Evolutionary conservation across 2,113 vertebrate species (phyloP).

Genomic region (Entelurus aequoreus): DNA sequence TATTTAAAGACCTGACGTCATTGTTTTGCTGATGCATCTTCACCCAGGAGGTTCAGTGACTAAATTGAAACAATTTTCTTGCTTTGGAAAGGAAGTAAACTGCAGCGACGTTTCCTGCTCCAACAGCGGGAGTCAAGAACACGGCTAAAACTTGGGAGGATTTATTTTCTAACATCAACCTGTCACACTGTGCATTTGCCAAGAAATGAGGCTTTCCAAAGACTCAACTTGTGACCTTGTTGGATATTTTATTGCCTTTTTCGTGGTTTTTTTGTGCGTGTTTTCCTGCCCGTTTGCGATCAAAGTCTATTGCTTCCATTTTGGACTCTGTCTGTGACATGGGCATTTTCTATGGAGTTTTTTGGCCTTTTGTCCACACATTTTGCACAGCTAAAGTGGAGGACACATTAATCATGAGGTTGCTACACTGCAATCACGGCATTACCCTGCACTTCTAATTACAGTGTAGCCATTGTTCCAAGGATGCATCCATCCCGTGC

Average conservation of each 20-base stretch:
- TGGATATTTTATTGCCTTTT: slow-evolving; percentile 4
- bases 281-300: not conserved
- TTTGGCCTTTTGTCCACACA: no score
- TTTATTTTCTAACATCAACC: slow-evolving; percentile 13
- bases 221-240: not conserved
- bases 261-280: slow-evolving; percentile 6
- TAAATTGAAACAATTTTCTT: not conserved
- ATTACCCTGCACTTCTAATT: slow-evolving; percentile 46
- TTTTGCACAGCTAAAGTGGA: slow-evolving; percentile 1
- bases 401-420: slow-evolving; percentile 16
- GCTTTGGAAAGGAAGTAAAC: not conserved
- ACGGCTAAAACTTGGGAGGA: not conserved
- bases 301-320: not conserved
- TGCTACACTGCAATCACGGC: slow-evolving; percentile 36
- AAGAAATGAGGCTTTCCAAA: not conserved
- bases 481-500: slow-evolving; percentile 26
- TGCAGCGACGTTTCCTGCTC: not conserved
- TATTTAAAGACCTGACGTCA: slow-evolving; percentile 27
- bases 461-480: slow-evolving; percentile 57
- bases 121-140: not conserved
- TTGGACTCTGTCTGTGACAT: not conserved
- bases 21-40: slow-evolving; percentile 23
- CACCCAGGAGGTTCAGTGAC: slow-evolving; percentile 19
- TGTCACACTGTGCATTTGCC: not conserved
- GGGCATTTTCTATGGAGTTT: not conserved